phyloP scores from a whole-genome alignment of 2,797 vertebrate species.

The Tapirus indicus region DNA sequence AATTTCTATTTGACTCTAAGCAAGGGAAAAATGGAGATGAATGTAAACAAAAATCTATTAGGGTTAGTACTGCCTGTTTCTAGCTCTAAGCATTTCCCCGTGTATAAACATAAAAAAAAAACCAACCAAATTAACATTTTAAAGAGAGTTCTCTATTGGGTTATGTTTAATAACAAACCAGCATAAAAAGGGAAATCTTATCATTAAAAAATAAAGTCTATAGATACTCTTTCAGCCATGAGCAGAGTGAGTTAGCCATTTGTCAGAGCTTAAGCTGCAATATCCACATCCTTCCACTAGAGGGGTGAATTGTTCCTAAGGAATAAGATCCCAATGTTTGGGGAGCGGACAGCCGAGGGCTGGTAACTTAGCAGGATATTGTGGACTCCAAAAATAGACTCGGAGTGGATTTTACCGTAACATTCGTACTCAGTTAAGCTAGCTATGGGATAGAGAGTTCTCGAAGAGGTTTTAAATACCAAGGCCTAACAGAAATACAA shows the following conservation, averaged over 20 bases:
- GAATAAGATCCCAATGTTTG: not conserved
- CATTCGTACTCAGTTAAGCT: not conserved
- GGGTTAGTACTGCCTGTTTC: conserved; percentile 67
- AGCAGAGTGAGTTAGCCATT: not conserved
- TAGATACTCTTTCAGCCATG: conserved; percentile 50
- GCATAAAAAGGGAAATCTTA: conserved; percentile 13
- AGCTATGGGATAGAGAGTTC: not conserved
- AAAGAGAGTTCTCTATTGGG: not conserved
- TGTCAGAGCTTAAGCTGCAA: conserved; percentile 71
- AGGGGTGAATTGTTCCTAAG: conserved; percentile 88
- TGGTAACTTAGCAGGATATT: rapidly evolving
- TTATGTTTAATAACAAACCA: conserved; percentile 39
- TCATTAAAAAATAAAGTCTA: conserved; percentile 19
- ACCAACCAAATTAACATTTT: conserved; percentile 54
- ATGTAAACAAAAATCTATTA: conserved; percentile 74
- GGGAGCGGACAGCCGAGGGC: not conserved
- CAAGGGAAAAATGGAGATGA: conserved; percentile 63
- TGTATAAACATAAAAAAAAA: conserved; percentile 65
- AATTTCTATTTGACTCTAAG: conserved; percentile 79
- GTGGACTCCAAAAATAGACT: not conserved
- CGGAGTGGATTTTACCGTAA: not conserved
- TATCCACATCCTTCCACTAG: conserved; percentile 86
- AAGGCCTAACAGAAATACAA: not conserved
- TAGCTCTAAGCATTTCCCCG: conserved; percentile 70
- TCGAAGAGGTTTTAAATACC: conserved; percentile 17